These are phyloP conservation scores for Gavialis gangeticus DNA, from an alignment of 2,113 vertebrate genomes.

Conservation along the genomic window DNA sequence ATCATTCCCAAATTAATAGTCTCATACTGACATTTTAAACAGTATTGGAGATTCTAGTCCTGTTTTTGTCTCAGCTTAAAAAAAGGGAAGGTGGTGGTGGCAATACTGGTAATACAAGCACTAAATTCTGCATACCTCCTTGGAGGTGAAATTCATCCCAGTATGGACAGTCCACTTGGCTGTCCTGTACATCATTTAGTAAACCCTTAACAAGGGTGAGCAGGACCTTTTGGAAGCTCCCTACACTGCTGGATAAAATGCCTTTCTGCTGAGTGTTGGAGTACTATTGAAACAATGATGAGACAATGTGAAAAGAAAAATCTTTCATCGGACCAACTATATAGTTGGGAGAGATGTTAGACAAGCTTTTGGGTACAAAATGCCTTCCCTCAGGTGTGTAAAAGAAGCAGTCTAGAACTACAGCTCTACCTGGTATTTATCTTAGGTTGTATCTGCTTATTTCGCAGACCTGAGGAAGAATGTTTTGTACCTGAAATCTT, in stretches of 20 bases:
- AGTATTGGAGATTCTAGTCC: not conserved
- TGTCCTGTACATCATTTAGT: not conserved
- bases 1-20: not conserved
- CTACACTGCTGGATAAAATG: not conserved
- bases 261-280: too few species aligned
- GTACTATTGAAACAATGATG: too few species aligned
- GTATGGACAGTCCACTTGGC: not conserved
- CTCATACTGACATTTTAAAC: slow-evolving; percentile 12
- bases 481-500: too few species aligned
- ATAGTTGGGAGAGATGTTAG: too few species aligned
- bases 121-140: not conserved
- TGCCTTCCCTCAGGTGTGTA: too few species aligned
- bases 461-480: too few species aligned
- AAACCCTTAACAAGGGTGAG: not conserved
- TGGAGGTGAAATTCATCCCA: not conserved
- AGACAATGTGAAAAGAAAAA: too few species aligned
- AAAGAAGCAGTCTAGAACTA: too few species aligned
- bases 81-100: not conserved
- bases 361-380: too few species aligned
- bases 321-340: too few species aligned
- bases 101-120: slow-evolving; percentile 15
- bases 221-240: not conserved
- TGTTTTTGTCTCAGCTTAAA: slow-evolving; percentile 16
- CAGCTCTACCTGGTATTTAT: too few species aligned
- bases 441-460: too few species aligned